Evolutionary conservation across 2,888 invertebrate species (phyloP).

Genomic region (Lasioglossum calceatum): DNA sequence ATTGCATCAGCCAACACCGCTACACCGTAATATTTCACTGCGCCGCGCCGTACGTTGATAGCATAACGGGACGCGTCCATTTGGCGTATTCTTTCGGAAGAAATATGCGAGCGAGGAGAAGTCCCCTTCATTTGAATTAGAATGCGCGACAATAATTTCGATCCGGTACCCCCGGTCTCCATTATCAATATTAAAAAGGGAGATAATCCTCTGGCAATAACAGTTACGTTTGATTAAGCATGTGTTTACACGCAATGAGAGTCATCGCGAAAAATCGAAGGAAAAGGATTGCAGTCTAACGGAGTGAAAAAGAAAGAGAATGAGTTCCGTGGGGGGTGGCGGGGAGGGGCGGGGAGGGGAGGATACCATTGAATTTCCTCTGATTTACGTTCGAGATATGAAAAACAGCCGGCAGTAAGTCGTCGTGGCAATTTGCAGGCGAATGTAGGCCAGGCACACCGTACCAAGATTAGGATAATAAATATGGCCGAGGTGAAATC

Average conservation of each 20-base stretch:
- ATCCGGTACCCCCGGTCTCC: background rate
- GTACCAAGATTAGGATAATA: slow-evolving; percentile 72
- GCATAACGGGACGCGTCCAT: background rate
- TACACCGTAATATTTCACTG: background rate
- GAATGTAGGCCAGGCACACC: slow-evolving; percentile 66
- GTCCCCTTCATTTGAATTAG: background rate
- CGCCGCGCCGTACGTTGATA: background rate
- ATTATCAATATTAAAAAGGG: background rate
- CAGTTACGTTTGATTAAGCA: slow-evolving; percentile 1
- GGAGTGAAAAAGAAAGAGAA: background rate
- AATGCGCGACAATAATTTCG: slow-evolving; percentile 1
- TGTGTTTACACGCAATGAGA: background rate
- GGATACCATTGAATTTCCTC: slow-evolving; percentile 30
- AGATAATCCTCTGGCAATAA: background rate
- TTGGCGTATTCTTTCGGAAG: background rate
- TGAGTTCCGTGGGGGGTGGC: too few relatives aligned
- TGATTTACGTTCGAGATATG: slow-evolving; percentile 53
- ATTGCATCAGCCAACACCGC: background rate
- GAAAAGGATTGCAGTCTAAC: background rate
- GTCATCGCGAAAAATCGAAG: background rate
- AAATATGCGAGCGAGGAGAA: background rate
- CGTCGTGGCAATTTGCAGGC: slow-evolving; percentile 59
- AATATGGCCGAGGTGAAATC: slow-evolving; percentile 74
- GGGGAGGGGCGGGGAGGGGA: background rate
- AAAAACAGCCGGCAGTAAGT: slow-evolving; percentile 61